phyloP scores from a whole-genome alignment of 1,140 invertebrate genomes.

The Drosophila novamexicana region DNA sequence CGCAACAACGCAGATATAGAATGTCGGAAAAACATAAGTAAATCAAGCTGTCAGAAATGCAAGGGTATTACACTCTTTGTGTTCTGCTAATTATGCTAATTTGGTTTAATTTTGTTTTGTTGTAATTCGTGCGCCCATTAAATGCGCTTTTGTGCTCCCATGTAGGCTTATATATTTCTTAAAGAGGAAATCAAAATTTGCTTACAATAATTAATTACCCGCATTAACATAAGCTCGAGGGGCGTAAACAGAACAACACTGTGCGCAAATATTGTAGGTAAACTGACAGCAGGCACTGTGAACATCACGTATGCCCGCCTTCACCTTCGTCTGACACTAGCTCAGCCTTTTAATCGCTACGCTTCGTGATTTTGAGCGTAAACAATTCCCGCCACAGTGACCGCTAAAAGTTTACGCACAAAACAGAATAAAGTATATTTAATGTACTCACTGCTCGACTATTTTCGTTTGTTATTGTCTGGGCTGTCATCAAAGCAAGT shows the following conservation, averaged over 20 bases:
- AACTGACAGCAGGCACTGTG: constrained; percentile 47
- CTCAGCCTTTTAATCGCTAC: constrained; percentile 61
- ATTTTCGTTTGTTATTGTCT: too few relatives aligned
- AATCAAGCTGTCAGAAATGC: constrained; percentile 31
- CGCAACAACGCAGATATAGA: background rate
- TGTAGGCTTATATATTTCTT: background rate
- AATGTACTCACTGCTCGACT: background rate
- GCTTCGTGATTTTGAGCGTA: constrained; percentile 70
- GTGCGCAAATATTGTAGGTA: constrained; percentile 6
- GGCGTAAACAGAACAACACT: background rate
- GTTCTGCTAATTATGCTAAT: constrained; percentile 67
- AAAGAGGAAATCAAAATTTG: constrained; percentile 69
- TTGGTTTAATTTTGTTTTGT: constrained; percentile 59
- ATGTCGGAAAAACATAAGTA: constrained; percentile 4
- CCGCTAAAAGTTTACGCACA: constrained; percentile 10
- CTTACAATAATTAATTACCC: constrained; percentile 64
- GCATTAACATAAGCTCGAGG: constrained; percentile 59
- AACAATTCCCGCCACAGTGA: constrained; percentile 16
- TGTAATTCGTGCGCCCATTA: constrained; percentile 22
- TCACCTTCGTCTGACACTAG: constrained; percentile 38
- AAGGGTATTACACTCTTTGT: constrained; percentile 7
- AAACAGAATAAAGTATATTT: background rate
- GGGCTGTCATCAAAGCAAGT: constrained; percentile 4
- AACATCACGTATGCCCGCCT: background rate
- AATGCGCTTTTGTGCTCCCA: constrained; percentile 11